Evolutionary conservation across 1,140 invertebrate species (phyloP), one percentile per base, ranked within the genome.

Genomic region (Berghia stephanieae): DNA sequence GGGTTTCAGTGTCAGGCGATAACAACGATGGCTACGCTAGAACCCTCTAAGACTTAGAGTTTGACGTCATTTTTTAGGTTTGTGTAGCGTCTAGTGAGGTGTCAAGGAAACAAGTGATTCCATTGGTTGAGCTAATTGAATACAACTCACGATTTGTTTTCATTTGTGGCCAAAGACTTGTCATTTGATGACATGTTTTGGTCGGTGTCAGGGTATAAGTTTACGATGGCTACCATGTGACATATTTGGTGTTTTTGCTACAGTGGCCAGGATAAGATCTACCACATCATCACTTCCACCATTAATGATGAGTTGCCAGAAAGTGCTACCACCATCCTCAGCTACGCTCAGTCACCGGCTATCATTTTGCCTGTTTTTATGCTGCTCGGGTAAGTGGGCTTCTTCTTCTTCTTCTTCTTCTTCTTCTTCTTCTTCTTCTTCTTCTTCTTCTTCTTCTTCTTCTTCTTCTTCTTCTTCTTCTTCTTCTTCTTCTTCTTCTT

Each of bases 361-460:
- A 96, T 97, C 49, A 94, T 99, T 0, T 97, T 99, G 85, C 98
- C 98, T 0, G 85, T 98, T 34, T 91, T 99, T 3, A 92, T 99
- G n/a, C 89, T 99, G 2, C 91, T 99, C 73, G 92, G 96, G 88
- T 90, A 86, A 86, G 86, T 83, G 27, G 27, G 27, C 8, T 63
- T 27, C 27, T 16, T 63, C 8, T 18, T 10, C 46, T 49, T 49
- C n/a, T 49, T 13, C n/a, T n/a, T n/a, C n/a, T n/a, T n/a, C 46
- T 49, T 49, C n/a, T 49, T n/a, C n/a, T n/a, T 66, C 27, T 13
- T 69, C 27, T 8, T 69, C 36, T 5, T 40, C 67, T 8, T 40
- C 67, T 21, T 40, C 36, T 13, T 69, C 40, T 21, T 69, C 67
- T 21, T 69, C 67, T 21, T 69, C 67, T 21, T 69, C 67, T 21